phyloP scores from a whole-genome alignment of 64 coral and sea anemone genomes.

The Porites australiensis region DNA sequence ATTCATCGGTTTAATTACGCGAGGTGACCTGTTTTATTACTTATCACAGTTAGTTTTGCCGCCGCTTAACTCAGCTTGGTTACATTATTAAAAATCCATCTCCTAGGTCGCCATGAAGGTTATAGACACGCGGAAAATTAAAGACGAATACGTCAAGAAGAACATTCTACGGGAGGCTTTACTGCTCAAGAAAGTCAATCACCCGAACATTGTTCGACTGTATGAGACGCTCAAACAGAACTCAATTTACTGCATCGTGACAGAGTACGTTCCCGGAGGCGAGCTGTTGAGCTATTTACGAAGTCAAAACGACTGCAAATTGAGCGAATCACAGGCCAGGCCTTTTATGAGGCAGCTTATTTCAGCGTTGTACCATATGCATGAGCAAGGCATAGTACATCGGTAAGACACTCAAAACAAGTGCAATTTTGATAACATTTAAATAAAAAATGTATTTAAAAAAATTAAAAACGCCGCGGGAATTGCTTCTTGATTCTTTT shows the following conservation, averaged over 20 bases:
- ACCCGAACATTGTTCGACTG: slow-evolving; percentile 83
- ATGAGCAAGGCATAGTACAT: slow-evolving; percentile 90
- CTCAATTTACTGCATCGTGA: slow-evolving; percentile 84
- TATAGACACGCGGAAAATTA: slow-evolving; percentile 90
- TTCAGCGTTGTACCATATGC: slow-evolving; percentile 87
- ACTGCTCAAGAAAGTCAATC: slow-evolving; percentile 80
- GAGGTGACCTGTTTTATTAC: slow-evolving; percentile 38
- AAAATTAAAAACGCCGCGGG: not conserved
- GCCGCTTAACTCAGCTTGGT: not conserved
- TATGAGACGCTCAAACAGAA: slow-evolving; percentile 89
- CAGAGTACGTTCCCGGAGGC: slow-evolving; percentile 81
- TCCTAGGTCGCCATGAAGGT: slow-evolving; percentile 91
- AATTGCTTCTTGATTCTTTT: not conserved
- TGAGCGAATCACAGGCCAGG: slow-evolving; percentile 90
- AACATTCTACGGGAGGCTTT: slow-evolving; percentile 91
- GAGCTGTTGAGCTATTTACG: slow-evolving; percentile 76
- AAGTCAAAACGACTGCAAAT: slow-evolving; percentile 74
- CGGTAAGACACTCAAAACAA: slow-evolving; percentile 56
- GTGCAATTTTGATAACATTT: slow-evolving; percentile 5
- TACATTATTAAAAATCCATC: slow-evolving; percentile 13
- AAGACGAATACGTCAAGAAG: slow-evolving; percentile 87
- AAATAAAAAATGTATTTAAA: not conserved
- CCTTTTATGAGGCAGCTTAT: slow-evolving; percentile 85
- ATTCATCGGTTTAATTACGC: slow-evolving; percentile 34
- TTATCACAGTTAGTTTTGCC: slow-evolving; percentile 17